Percentiles rank a stretch among this genome's conserved stretches.
phyloP scores from a whole-genome alignment of 2,888 invertebrate species.

The Meteorus colon region DNA sequence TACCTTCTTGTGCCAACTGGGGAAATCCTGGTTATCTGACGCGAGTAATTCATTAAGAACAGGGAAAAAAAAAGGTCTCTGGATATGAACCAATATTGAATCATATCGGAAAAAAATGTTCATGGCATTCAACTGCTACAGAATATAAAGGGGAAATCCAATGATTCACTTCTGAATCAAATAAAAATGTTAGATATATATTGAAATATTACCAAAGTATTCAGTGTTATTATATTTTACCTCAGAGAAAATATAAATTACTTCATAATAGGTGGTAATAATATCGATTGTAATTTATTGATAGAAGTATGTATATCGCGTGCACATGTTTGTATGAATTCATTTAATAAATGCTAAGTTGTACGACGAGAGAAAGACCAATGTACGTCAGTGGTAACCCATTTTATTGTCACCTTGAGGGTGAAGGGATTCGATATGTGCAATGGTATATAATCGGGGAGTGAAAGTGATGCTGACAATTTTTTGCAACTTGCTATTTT shows the following conservation, averaged over 20 bases:
- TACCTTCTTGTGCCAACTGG: background rate
- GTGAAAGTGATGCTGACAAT: slow-evolving; percentile 49
- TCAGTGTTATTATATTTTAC: background rate
- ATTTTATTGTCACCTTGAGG: slow-evolving; percentile 58
- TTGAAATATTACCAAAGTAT: background rate
- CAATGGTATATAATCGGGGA: slow-evolving; percentile 47
- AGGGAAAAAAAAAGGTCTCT: slow-evolving; percentile 8
- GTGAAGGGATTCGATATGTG: slow-evolving; percentile 54
- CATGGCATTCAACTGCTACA: background rate
- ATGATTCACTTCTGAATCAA: background rate
- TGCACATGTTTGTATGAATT: background rate
- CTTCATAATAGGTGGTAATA: background rate
- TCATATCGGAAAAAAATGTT: background rate
- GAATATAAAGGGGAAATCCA: background rate
- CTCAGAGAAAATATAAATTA: background rate
- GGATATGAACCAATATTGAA: background rate
- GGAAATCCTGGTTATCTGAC: background rate
- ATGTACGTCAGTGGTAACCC: slow-evolving; percentile 53
- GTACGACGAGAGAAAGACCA: slow-evolving; percentile 28
- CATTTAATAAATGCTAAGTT: slow-evolving; percentile 14
- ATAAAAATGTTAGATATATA: background rate
- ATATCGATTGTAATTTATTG: slow-evolving; percentile 2
- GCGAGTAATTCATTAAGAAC: background rate
- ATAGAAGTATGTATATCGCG: background rate
- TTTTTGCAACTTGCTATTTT: slow-evolving; percentile 15